Conservation (phyloP, 35 echinoderm and acorn worm genomes). For the Apostichopus japonicus region DNA sequence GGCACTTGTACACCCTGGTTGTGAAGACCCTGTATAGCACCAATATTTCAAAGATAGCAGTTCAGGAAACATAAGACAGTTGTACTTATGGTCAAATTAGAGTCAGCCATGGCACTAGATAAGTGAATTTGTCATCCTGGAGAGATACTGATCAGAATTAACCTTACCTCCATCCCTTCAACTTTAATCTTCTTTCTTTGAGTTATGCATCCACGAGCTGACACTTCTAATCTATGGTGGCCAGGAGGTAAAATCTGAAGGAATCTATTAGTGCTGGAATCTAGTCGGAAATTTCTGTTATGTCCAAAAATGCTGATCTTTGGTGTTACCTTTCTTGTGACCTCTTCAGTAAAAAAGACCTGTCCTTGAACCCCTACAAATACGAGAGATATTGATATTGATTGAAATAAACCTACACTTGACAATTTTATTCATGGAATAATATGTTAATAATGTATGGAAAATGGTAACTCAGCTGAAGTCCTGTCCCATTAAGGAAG, state of each 20-base stretch:
- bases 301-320: conserved; percentile 15
- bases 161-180: conserved; percentile 9
- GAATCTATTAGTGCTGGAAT: neutral
- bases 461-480: too few relatives aligned
- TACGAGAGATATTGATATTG: too few relatives aligned
- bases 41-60: too few relatives aligned
- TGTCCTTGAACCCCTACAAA: conserved; percentile 60
- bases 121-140: neutral
- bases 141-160: neutral
- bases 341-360: neutral
- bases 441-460: too few relatives aligned
- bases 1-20: too few relatives aligned
- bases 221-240: neutral
- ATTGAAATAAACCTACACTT: neutral
- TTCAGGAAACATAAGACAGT: too few relatives aligned
- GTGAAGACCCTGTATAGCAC: too few relatives aligned
- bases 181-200: conserved; percentile 24
- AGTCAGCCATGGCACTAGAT: too few relatives aligned
- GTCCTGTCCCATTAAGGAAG: too few relatives aligned
- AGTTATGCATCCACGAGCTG: conserved; percentile 14
- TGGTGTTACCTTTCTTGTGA: neutral
- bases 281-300: conserved; percentile 18
- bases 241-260: conserved; percentile 33
- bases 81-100: too few relatives aligned
- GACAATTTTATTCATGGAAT: neutral